Conservation (phyloP, 2,797 vertebrate species). For the Ceyx erithaca region DNA sequence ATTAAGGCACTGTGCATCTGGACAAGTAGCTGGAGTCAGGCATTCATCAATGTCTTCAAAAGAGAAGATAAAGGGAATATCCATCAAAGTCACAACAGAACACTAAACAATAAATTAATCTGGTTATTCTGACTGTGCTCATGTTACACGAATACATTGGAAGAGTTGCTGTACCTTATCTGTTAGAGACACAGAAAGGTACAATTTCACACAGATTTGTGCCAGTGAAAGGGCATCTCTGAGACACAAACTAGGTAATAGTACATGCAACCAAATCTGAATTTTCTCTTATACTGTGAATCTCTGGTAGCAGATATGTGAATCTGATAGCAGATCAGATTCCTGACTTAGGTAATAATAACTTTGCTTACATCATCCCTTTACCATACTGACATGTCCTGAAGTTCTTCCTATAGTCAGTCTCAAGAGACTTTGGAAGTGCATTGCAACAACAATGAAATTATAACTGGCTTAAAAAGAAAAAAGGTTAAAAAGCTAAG, state of each 20-base stretch:
- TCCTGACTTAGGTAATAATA: not conserved
- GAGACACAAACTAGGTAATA: not conserved
- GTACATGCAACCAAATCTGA: not conserved
- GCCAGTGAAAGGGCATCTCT: not conserved
- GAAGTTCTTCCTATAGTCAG: not conserved
- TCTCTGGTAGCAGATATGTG: too few species aligned
- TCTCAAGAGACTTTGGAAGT: not conserved
- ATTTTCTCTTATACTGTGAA: not conserved
- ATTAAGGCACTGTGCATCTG: conserved; percentile 89
- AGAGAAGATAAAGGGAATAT: conserved; percentile 1
- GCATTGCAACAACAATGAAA: not conserved
- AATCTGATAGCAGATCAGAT: not conserved
- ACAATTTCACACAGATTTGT: not conserved
- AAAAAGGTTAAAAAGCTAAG: not conserved
- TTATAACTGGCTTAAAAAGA: not conserved
- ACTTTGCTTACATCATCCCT: not conserved
- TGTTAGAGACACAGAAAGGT: not conserved
- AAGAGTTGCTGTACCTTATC: not conserved
- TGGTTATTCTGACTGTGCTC: not conserved
- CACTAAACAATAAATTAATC: not conserved
- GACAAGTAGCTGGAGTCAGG: conserved; percentile 80
- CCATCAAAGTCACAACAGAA: not conserved
- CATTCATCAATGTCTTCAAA: conserved; percentile 91
- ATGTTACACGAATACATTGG: not conserved
- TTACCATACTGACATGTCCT: not conserved